phyloP scores from a whole-genome alignment of 2,888 invertebrate species.

The Napeogenes inachia region DNA sequence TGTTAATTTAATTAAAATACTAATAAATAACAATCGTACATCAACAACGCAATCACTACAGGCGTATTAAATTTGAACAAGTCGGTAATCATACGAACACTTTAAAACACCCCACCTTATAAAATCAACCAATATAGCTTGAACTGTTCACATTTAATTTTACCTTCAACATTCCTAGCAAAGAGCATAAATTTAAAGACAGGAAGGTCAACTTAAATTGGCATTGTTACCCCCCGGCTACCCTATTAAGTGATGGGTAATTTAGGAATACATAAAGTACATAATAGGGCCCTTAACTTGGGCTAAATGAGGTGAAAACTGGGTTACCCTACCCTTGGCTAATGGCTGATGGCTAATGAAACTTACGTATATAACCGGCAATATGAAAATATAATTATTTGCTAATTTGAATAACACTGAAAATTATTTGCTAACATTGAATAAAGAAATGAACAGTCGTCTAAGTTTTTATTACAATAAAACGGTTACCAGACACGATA shows the following conservation, averaged over 20 bases:
- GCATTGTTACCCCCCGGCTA: constrained; percentile 56
- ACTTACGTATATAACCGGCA: background rate
- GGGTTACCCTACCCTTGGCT: constrained; percentile 56
- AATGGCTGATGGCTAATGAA: constrained; percentile 36
- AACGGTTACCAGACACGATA: background rate
- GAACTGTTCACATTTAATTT: constrained; percentile 36
- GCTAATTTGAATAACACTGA: background rate
- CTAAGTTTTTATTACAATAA: no score
- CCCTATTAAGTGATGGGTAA: constrained; percentile 77
- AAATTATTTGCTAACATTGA: background rate
- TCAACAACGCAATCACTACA: constrained; percentile 35
- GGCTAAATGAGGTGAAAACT: constrained; percentile 75
- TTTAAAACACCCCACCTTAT: constrained; percentile 66
- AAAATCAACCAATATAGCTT: constrained; percentile 44
- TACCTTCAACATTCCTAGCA: background rate
- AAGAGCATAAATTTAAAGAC: constrained; percentile 18
- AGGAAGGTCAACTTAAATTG: constrained; percentile 45
- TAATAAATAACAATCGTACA: constrained; percentile 8
- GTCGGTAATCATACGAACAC: constrained; percentile 70
- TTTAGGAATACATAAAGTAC: constrained; percentile 77
- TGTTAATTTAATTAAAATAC: no score
- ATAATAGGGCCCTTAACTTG: constrained; percentile 74
- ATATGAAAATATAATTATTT: constrained; percentile 1
- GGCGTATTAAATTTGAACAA: constrained; percentile 71
- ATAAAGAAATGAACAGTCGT: background rate